phyloP scores from a whole-genome alignment of 2,888 invertebrate species.

The Glyphotaelius pellucidus region DNA sequence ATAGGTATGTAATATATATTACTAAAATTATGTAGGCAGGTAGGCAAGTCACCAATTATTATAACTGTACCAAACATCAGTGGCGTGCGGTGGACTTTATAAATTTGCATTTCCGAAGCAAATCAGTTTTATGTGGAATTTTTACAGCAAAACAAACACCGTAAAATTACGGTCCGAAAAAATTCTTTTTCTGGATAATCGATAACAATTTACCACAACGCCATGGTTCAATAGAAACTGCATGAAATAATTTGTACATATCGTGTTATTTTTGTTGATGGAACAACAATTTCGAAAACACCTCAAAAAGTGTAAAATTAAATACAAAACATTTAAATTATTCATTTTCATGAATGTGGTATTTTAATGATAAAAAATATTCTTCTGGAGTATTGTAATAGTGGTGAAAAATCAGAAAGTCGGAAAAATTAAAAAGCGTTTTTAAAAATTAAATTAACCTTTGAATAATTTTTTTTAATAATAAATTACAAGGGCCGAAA shows the following conservation, averaged over 20 bases:
- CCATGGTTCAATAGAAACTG: not conserved
- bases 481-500: no score
- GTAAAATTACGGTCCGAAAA: not conserved
- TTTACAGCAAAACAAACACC: not conserved
- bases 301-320: no score
- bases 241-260: not conserved
- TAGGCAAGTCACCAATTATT: not conserved
- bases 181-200: not conserved
- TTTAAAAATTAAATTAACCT: no score
- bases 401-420: no score
- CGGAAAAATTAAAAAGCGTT: no score
- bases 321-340: no score
- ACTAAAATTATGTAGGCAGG: not conserved
- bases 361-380: no score
- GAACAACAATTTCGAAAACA: not conserved
- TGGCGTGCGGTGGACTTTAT: not conserved
- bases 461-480: no score
- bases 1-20: no score
- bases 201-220: no score
- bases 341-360: no score
- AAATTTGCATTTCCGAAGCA: not conserved
- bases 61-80: not conserved
- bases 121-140: not conserved
- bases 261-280: not conserved
- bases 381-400: no score